Conservation (phyloP, 1,140 invertebrate species). For the Heliconius nattereri region DNA sequence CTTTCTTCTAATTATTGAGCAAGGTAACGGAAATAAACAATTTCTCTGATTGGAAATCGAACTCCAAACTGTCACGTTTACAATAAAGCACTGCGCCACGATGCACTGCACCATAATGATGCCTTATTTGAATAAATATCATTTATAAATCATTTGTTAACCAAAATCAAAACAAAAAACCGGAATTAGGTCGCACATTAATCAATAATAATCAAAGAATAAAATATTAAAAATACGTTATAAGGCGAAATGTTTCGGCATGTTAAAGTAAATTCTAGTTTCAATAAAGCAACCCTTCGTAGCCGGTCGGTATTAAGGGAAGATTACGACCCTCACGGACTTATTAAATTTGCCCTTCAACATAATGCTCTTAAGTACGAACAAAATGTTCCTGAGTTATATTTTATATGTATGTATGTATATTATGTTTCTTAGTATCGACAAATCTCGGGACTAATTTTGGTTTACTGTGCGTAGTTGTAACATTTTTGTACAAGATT, state of each 20-base stretch:
- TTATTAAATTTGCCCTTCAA: conserved; percentile 45
- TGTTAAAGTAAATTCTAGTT: conserved; percentile 45
- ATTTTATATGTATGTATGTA: conserved; percentile 4
- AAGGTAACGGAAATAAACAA: too few species aligned
- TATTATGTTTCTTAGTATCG: background rate
- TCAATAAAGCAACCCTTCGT: conserved; percentile 43
- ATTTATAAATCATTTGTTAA: too few species aligned
- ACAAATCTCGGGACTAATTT: too few species aligned
- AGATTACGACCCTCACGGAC: conserved; percentile 40
- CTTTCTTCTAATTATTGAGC: too few species aligned
- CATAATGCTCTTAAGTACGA: conserved; percentile 11
- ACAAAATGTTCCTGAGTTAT: conserved; percentile 4
- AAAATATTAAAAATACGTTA: background rate
- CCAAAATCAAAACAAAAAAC: too few species aligned
- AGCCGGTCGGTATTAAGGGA: conserved; percentile 37
- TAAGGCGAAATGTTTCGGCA: conserved; percentile 24
- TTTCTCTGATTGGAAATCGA: too few species aligned
- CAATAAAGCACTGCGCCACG: too few species aligned
- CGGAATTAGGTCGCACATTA: background rate
- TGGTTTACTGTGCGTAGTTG: too few species aligned
- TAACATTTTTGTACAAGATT: too few species aligned
- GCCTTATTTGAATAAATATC: too few species aligned
- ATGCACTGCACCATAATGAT: too few species aligned
- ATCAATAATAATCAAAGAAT: conserved; percentile 4
- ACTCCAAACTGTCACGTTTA: too few species aligned